Percentiles rank a stretch among this genome's conserved stretches.
These are phyloP conservation scores for Gambusia holbrooki DNA, from an alignment of 2,113 vertebrate genomes.

Conservation along the genomic window DNA sequence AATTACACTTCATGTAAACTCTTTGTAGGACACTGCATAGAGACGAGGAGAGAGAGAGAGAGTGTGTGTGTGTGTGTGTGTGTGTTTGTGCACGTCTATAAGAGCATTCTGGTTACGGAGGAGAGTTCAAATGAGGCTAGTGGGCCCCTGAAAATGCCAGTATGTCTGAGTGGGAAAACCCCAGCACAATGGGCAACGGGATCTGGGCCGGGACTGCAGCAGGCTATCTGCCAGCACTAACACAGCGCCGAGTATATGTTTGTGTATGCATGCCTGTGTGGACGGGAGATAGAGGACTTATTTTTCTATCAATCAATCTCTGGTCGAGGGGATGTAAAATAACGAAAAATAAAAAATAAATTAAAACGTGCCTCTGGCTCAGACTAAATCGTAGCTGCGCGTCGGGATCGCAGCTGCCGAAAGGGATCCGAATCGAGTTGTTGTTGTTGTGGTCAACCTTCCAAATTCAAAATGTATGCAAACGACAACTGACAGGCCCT, in stretches of 20 bases:
- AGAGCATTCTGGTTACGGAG: conserved; percentile 35
- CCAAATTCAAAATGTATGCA: not conserved
- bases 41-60: not conserved
- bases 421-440: not conserved
- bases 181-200: conserved; percentile 67
- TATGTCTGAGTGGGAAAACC: conserved; percentile 72
- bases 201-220: conserved; percentile 44
- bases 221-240: conserved; percentile 56
- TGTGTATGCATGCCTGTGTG: conserved; percentile 9
- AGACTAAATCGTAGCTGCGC: not conserved
- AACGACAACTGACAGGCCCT: conserved; percentile 2
- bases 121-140: conserved; percentile 60
- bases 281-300: conserved; percentile 14
- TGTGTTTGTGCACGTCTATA: conserved; percentile 14
- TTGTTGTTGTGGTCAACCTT: not conserved
- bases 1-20: conserved; percentile 60
- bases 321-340: not conserved
- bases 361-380: not conserved
- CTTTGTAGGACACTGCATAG: conserved; percentile 39
- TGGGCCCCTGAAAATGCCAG: conserved; percentile 54
- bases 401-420: not conserved
- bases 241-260: conserved; percentile 20
- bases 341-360: not conserved
- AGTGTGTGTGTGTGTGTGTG: too few relatives aligned
- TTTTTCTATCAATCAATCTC: conserved; percentile 26